Evolutionary conservation across 2,797 vertebrate species (phyloP), one percentile per base, ranked within the genome.

Genomic region (Crax fasciolata): DNA sequence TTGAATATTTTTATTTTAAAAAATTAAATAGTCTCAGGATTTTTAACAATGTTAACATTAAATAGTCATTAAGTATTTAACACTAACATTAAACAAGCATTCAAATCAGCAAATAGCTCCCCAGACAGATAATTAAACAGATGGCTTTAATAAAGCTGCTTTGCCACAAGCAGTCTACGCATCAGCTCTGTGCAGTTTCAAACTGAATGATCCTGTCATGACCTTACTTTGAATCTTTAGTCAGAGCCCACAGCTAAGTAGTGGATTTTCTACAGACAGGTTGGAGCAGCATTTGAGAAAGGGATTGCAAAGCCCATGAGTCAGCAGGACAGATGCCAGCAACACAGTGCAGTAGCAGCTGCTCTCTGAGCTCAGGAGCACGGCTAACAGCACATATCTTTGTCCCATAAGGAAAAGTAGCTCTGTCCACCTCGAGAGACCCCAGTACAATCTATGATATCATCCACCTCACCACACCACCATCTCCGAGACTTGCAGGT

Each of bases 401-500:
- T 59, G n/a, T 30, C 27, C 74, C 28, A 32, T 35, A 15, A 11
- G 38, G 32, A 48, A 59, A 83, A 20, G 14, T 78, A 80, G 44
- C 38, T 70, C 66, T 41, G 58, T 20, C 44, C 54, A 24, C 28
- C 43, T 75, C 23, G 10, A 55, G 39, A 84, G 46, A 66, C 38
- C 52, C 11, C 65, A 66, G 66, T 4, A 5, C 2, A 23, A 4
- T 25, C 59, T 32, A 3, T 38, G 49, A n/a, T 8, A 24, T 1
- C 9, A 11, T 20, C 52, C 38, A 41, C 2, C 16, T 8, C 25
- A 1, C 55, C 13, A 38, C 15, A 16, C 15, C 21, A 3, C 41
- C 52, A 39, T 4, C 13, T 24, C 21, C 4, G 13, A 49, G 54
- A 32, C 0, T 0, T 5, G 11, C 46, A 48, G 27, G 9, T 20